A percentile compares a stretch with the other conserved stretches of the same genome.
Evolutionary conservation across 2,113 vertebrate species (phyloP).

Genomic region (Typhlomys cinereus): DNA sequence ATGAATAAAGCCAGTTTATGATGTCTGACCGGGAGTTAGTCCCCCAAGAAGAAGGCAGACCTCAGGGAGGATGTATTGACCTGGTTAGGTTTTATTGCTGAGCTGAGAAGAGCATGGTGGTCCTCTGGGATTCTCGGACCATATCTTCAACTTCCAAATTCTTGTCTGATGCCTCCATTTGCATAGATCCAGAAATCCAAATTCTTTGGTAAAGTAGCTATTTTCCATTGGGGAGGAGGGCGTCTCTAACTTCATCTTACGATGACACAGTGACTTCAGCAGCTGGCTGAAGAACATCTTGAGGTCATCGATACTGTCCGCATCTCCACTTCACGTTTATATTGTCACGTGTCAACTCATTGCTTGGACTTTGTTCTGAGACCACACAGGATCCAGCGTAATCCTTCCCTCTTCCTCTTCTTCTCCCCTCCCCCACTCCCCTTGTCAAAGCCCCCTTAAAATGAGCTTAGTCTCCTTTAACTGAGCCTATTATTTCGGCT

Average conservation of each 20-base stretch:
- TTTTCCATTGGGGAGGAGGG: not conserved
- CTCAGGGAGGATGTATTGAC: not conserved
- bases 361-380: not conserved
- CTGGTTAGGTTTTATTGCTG: not conserved
- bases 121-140: too few species aligned
- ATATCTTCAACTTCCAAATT: not conserved
- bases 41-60: not conserved
- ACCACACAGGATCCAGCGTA: not conserved
- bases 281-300: not conserved
- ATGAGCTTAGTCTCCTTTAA: not conserved
- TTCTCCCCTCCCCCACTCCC: not conserved
- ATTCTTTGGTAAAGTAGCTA: not conserved
- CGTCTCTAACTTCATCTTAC: not conserved
- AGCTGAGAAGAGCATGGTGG: not conserved
- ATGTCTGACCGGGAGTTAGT: not conserved
- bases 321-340: not conserved
- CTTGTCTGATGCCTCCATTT: fast-evolving
- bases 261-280: not conserved
- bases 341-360: not conserved
- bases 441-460: not conserved
- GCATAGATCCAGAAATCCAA: not conserved
- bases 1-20: not conserved
- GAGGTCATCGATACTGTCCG: fast-evolving
- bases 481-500: not conserved
- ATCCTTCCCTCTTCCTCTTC: not conserved